A percentile compares a stretch with the other conserved stretches of the same genome.
These are phyloP conservation scores for Tyto alba DNA, from an alignment of 2,113 vertebrate genomes.

Conservation along the genomic window DNA sequence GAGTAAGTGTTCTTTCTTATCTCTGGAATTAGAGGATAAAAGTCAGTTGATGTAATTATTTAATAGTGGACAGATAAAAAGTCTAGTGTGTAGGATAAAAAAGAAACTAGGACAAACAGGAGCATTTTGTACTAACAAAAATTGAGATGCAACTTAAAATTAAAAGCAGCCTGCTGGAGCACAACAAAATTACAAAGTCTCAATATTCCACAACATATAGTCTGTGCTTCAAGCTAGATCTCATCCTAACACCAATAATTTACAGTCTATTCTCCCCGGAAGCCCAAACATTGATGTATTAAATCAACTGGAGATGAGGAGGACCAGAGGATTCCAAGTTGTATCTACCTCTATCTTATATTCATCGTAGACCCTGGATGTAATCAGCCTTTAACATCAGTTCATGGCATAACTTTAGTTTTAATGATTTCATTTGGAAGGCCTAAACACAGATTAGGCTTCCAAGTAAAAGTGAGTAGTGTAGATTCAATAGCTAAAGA, in stretches of 20 bases:
- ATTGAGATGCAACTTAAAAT: background rate
- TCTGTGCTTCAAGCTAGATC: background rate
- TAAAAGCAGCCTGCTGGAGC: background rate
- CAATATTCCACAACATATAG: background rate
- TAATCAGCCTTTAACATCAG: background rate
- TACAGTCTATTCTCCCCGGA: background rate
- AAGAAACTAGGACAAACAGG: background rate
- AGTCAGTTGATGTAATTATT: background rate
- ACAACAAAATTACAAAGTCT: background rate
- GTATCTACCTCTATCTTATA: background rate
- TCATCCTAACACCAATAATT: background rate
- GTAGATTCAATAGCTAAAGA: background rate
- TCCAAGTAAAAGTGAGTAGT: background rate
- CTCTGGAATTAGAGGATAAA: background rate
- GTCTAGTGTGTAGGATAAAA: background rate
- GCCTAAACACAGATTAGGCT: rapidly evolving
- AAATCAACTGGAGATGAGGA: background rate
- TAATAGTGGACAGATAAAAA: background rate
- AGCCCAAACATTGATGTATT: background rate
- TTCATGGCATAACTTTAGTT: background rate
- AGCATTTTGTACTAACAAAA: background rate
- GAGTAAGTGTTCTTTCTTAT: background rate
- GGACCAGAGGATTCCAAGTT: background rate
- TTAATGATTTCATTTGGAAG: background rate
- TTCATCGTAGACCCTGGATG: background rate